Evolutionary conservation across 2,113 vertebrate genomes (phyloP).

Genomic region (Hyaena hyaena): DNA sequence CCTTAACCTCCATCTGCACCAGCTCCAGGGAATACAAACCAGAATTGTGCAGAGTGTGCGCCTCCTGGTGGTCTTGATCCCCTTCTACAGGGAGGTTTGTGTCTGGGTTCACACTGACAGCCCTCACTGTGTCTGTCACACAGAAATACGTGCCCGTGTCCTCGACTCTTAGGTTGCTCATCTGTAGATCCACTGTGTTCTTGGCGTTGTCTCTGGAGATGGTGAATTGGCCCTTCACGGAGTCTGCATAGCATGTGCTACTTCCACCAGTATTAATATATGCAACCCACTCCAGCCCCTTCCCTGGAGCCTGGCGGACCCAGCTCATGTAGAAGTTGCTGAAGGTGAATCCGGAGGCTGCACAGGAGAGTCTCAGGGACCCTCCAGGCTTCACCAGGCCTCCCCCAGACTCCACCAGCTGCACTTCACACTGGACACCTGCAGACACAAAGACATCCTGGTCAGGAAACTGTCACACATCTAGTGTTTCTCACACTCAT

Average conservation of each 20-base stretch:
- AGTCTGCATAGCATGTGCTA: too few relatives aligned
- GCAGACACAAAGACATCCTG: not conserved
- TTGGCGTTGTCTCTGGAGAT: too few relatives aligned
- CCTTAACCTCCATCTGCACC: too few relatives aligned
- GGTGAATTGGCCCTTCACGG: too few relatives aligned
- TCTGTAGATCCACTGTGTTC: not conserved
- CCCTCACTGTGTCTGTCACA: not conserved
- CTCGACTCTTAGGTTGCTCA: not conserved
- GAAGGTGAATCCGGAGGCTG: rapidly evolving
- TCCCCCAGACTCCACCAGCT: not conserved
- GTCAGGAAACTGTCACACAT: too few relatives aligned
- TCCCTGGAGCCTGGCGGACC: not conserved
- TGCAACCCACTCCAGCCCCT: not conserved
- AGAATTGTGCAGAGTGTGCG: too few relatives aligned
- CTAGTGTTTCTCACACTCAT: too few relatives aligned
- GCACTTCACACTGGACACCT: not conserved
- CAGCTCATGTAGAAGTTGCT: not conserved
- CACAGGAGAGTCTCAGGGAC: not conserved
- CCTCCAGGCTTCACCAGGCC: rapidly evolving
- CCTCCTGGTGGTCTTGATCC: too few relatives aligned
- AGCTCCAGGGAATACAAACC: too few relatives aligned
- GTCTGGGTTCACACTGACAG: too few relatives aligned
- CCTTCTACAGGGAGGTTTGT: too few relatives aligned
- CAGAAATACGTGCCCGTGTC: not conserved
- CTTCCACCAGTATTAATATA: not conserved